Conservation (phyloP, 1,140 invertebrate genomes). For the Cherax destructor region DNA sequence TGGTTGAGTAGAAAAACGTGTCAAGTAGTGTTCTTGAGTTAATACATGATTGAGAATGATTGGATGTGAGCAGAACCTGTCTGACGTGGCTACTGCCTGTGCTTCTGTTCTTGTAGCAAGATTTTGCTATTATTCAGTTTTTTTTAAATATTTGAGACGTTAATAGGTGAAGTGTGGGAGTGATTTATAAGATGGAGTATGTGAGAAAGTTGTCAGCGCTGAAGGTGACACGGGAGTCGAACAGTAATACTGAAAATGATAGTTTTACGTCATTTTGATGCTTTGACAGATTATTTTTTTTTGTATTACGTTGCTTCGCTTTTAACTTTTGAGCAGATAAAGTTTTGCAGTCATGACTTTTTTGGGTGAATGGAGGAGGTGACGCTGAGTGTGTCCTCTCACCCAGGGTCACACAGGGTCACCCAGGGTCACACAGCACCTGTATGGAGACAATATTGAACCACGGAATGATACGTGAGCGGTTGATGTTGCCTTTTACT, state of each 20-base stretch:
- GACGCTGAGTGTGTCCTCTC: neutral
- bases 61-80: too few species aligned
- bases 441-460: too few species aligned
- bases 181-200: neutral
- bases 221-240: neutral
- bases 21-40: too few species aligned
- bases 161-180: neutral
- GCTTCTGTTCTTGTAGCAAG: too few species aligned
- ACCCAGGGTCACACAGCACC: too few species aligned
- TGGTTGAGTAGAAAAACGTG: too few species aligned
- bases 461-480: too few species aligned
- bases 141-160: too few species aligned
- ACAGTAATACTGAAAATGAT: slow-evolving; percentile 20
- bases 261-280: slow-evolving; percentile 7
- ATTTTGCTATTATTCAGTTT: too few species aligned
- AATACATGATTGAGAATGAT: too few species aligned
- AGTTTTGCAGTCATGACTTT: neutral
- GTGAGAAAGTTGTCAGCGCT: neutral
- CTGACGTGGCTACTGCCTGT: too few species aligned
- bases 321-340: slow-evolving; percentile 36
- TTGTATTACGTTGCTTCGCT: slow-evolving; percentile 21
- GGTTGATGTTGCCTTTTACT: too few species aligned
- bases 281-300: neutral
- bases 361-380: neutral
- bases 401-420: neutral